Conservation (phyloP, 2,113 vertebrate genomes). For the Pelusios castaneus region DNA sequence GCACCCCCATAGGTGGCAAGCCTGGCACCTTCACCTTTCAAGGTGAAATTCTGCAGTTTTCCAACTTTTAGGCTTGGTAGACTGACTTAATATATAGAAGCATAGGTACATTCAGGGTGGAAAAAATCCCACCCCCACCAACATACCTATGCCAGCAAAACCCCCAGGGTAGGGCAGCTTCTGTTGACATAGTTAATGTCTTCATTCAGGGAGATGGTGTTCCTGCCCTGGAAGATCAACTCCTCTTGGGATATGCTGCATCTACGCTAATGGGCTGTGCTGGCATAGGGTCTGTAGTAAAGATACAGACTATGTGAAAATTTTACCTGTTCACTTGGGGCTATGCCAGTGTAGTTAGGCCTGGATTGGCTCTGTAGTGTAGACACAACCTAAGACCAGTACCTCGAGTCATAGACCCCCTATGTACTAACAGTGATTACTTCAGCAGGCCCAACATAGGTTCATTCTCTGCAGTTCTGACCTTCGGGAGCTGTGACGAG, state of each 20-base stretch:
- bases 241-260: not conserved
- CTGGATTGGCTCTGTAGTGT: not conserved
- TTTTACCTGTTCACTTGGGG: not conserved
- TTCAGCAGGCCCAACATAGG: not conserved
- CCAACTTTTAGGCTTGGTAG: too few relatives aligned
- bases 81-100: not conserved
- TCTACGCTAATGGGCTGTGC: not conserved
- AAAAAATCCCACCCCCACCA: not conserved
- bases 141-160: not conserved
- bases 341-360: not conserved
- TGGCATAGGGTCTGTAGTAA: not conserved
- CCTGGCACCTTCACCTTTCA: too few relatives aligned
- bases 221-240: not conserved
- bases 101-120: not conserved
- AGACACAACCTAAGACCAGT: not conserved
- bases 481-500: not conserved
- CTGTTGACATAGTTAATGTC: not conserved
- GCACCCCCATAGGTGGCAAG: too few relatives aligned
- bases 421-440: not conserved
- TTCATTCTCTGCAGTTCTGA: not conserved
- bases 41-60: too few relatives aligned
- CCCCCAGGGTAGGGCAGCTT: not conserved
- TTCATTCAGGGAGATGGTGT: not conserved
- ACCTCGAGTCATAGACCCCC: not conserved
- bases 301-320: not conserved